These are phyloP conservation scores for Microcebus griseorufus DNA, from an alignment of 2,113 vertebrate genomes.

Conservation along the genomic window DNA sequence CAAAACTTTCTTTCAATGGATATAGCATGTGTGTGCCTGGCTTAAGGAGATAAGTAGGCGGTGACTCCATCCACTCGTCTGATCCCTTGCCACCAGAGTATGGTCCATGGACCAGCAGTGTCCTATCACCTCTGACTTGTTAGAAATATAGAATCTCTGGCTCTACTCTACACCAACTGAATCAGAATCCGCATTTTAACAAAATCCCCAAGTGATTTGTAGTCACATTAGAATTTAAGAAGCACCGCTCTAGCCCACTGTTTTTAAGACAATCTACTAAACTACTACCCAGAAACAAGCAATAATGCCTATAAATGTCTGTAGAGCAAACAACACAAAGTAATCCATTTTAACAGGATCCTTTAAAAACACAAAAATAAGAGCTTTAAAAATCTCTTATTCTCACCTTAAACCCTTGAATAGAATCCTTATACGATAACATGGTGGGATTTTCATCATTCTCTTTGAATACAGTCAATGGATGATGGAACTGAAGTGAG, in stretches of 20 bases:
- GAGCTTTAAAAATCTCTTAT: not conserved
- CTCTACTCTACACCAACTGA: not conserved
- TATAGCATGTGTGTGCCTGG: not conserved
- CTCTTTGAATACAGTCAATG: not conserved
- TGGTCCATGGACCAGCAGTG: not conserved
- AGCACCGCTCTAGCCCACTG: not conserved
- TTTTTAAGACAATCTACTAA: slow-evolving; percentile 22
- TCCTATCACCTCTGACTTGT: not conserved
- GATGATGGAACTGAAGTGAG: not conserved
- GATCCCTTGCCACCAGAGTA: not conserved
- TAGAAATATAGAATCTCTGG: not conserved
- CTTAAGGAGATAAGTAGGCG: not conserved
- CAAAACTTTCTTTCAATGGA: not conserved
- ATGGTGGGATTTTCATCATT: not conserved
- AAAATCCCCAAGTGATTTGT: not conserved
- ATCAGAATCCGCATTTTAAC: not conserved
- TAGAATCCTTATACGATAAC: not conserved
- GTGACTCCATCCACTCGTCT: not conserved
- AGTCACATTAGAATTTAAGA: not conserved
- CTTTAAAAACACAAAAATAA: slow-evolving; percentile 25
- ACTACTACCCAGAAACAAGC: not conserved
- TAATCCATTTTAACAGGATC: not conserved
- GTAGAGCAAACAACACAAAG: not conserved
- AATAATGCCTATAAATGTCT: not conserved
- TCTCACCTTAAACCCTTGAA: not conserved